Base-by-base conservation (phyloP, 2,797 vertebrate species). In the Acropternis orthonyx region DNA sequence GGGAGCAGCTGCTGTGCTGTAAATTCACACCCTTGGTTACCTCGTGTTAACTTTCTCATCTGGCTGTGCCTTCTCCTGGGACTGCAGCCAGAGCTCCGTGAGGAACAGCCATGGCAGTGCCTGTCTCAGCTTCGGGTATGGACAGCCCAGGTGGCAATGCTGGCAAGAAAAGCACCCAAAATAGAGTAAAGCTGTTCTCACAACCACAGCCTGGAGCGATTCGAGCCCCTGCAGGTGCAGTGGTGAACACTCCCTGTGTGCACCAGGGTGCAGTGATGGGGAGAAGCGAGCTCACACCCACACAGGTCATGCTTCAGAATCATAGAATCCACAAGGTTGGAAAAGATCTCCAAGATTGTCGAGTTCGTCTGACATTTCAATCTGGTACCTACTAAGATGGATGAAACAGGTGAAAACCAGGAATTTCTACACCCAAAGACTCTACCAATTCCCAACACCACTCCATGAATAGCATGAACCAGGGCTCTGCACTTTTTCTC, bases 401-500 rank as follows among this genome's bases (percentile, higher is more conserved):
- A 73, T 22, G 7, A 84, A 73, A 69, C 14, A 26, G 61, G 9
- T 4, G n/a, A 78, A n/a, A 54, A 80, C 1, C 12, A 48, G 27
- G 37, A 84, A 58, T 39, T 78, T 75, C 73, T 55, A 41, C 56
- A 21, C 62, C 65, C 76, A 23, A 30, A 82, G 37, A 5, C 48
- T 9, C n/a, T 16, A 12, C 13, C 51, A 30, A 3, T 24, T 72
- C 74, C 71, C 4, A 1, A 1, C 3, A 51, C 7, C 36, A 28
- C 17, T 24, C 32, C 1, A 0, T 2, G 44, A 26, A 34, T 1
- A 36, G 41, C 36, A 63, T 2, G 6, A 59, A 41, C 49, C 27
- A 41, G 11, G 23, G 22, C 6, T 90, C 54, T 59, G 59, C 37
- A 5, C 32, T 34, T 84, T 48, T 55, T 7, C 49, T 43, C 37